phyloP scores from a whole-genome alignment of 1,140 invertebrate genomes.

The Branchinecta lindahli region DNA sequence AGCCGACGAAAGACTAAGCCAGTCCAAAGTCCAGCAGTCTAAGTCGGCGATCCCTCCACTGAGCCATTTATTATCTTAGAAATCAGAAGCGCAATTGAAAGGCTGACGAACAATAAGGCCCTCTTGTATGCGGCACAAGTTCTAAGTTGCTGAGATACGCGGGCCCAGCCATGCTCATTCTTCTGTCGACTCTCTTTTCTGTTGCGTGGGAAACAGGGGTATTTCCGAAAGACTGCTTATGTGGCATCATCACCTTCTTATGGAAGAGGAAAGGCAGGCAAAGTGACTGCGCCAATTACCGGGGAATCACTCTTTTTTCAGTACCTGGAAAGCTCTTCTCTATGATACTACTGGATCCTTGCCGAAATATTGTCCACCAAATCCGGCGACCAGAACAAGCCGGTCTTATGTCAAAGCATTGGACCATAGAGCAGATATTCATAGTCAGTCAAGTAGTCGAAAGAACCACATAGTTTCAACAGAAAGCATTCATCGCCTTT shows the following conservation, averaged over 20 bases:
- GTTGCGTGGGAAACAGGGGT: conserved; percentile 4
- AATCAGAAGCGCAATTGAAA: background rate
- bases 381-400: conserved; percentile 7
- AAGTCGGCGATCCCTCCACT: conserved; percentile 7
- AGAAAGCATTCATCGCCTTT: conserved; percentile 1
- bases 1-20: background rate
- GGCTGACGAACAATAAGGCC: background rate
- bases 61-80: background rate
- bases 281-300: conserved; percentile 4
- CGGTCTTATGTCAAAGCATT: conserved; percentile 5
- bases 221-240: background rate
- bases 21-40: background rate
- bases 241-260: background rate
- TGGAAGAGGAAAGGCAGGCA: too few relatives aligned
- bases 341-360: background rate
- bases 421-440: conserved; percentile 5
- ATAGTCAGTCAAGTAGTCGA: background rate
- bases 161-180: too few relatives aligned
- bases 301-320: conserved; percentile 4
- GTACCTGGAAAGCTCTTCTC: conserved; percentile 4
- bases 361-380: conserved; percentile 8
- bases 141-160: conserved; percentile 1
- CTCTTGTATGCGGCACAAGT: background rate
- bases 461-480: too few relatives aligned
- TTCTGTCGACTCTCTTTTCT: background rate